These are phyloP conservation scores for Zhuqinia jingwanae DNA, from an alignment of 2,888 invertebrate species.

Conservation along the genomic window DNA sequence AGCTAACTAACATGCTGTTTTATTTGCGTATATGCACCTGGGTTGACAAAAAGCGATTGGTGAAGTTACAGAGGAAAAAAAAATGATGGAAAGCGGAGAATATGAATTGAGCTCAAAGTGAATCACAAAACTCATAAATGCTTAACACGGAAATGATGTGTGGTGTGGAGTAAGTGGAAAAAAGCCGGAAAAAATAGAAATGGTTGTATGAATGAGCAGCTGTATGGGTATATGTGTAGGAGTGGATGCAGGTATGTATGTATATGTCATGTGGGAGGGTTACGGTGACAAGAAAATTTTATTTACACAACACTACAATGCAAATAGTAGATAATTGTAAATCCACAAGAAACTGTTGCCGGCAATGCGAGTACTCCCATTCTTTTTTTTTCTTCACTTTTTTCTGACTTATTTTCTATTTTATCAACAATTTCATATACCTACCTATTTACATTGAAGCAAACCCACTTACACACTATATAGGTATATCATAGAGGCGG, in stretches of 20 bases:
- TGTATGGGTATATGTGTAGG: slow-evolving; percentile 5
- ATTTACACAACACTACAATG: slow-evolving; percentile 54
- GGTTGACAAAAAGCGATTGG: slow-evolving; percentile 15
- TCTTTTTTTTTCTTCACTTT: no score
- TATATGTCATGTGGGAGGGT: background rate
- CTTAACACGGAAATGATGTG: no score
- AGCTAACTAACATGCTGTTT: background rate
- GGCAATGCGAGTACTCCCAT: slow-evolving; percentile 13
- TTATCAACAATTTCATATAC: background rate
- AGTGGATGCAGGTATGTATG: background rate
- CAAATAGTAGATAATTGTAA: slow-evolving; percentile 79
- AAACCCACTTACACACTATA: background rate
- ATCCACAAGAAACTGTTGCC: slow-evolving; percentile 74
- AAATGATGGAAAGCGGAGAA: background rate
- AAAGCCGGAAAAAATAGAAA: background rate
- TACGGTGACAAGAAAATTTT: slow-evolving; percentile 7
- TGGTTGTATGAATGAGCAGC: background rate
- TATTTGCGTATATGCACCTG: slow-evolving; percentile 18
- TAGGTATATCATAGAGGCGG: no score
- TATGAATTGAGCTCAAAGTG: background rate
- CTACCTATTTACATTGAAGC: no score
- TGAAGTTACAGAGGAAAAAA: slow-evolving; percentile 44
- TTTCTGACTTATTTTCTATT: no score
- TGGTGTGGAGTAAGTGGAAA: no score
- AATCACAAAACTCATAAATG: no score